Evolutionary conservation across 2,797 vertebrate species (phyloP), one percentile per base, ranked within the genome.

Genomic region (Loris lydekkerianus): DNA sequence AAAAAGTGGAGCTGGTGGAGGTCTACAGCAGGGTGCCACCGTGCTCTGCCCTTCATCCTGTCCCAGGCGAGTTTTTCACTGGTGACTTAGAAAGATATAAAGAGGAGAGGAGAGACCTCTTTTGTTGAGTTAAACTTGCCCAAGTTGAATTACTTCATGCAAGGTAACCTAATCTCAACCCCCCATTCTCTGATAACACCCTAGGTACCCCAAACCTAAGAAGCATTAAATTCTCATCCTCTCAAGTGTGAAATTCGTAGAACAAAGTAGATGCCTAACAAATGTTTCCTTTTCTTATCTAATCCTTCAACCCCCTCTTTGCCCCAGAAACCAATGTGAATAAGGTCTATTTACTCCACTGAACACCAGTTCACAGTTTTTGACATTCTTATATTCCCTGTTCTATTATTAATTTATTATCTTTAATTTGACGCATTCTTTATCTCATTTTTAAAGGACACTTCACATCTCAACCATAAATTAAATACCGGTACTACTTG

Each of bases 381-480:
- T 34, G 5, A 43, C 75, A 37, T 90, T 77, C 29, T 78, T 65
- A 82, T 7, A 21, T 17, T 67, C 8, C 17, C 37, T 76, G 31
- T 77, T 53, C 43, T 69, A 18, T 78, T 65, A 53, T 63, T 72
- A 61, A 73, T 13, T 69, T 81, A 23, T 31, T 78, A 20, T 53
- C 86, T 87, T 93, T 82, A 76, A 81, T 76, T 84, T 78, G 77
- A 70, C 46, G 75, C 43, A 83, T 37, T 89, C 46, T 43, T 89
- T 70, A 43, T 56, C 37, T 58, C 40, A 70, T 63, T 83, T 80
- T 60, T n/a, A 76, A 89, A 82, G 56, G 25, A 86, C 53, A n/a
- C 46, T 77, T 86, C 58, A 21, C 10, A 61, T 88, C 61, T 65
- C 49, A 8, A 25, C n/a, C 25, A 13, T 21, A 27, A 78, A 49